phyloP scores from a whole-genome alignment of 2,113 vertebrate genomes.

The Polypterus bichir region DNA sequence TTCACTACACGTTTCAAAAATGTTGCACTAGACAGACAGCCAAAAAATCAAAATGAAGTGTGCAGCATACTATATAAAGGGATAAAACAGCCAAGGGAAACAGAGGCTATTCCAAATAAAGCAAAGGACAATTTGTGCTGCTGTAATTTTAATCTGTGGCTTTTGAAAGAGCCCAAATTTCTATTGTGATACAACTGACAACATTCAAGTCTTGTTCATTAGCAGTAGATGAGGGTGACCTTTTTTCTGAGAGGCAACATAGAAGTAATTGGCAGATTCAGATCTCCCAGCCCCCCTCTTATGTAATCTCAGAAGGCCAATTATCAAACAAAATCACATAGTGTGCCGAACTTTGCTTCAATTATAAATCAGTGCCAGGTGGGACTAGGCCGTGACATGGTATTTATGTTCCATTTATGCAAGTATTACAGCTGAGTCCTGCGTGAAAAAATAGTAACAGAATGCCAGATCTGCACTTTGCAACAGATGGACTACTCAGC shows the following conservation, averaged over 20 bases:
- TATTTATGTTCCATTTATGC: constrained; percentile 18
- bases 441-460: constrained; percentile 22
- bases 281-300: constrained; percentile 14
- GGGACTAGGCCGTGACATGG: constrained; percentile 19
- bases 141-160: not conserved
- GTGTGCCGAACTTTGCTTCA: constrained; percentile 28
- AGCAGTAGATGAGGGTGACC: constrained; percentile 25
- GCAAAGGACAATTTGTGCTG: too few relatives aligned
- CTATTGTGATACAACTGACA: not conserved
- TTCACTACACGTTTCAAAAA: too few relatives aligned
- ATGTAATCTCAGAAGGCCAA: constrained; percentile 35
- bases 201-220: constrained; percentile 16
- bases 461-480: constrained; percentile 16
- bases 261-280: constrained; percentile 31
- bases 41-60: too few relatives aligned
- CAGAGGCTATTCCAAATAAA: too few relatives aligned
- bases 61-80: too few relatives aligned
- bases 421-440: constrained; percentile 23
- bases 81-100: too few relatives aligned
- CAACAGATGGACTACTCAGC: constrained; percentile 25
- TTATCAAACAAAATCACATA: constrained; percentile 40
- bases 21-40: too few relatives aligned
- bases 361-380: constrained; percentile 32
- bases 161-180: not conserved
- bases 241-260: constrained; percentile 20